Conservation (phyloP, 2,113 vertebrate genomes). For the Eudyptes chrysolophus region DNA sequence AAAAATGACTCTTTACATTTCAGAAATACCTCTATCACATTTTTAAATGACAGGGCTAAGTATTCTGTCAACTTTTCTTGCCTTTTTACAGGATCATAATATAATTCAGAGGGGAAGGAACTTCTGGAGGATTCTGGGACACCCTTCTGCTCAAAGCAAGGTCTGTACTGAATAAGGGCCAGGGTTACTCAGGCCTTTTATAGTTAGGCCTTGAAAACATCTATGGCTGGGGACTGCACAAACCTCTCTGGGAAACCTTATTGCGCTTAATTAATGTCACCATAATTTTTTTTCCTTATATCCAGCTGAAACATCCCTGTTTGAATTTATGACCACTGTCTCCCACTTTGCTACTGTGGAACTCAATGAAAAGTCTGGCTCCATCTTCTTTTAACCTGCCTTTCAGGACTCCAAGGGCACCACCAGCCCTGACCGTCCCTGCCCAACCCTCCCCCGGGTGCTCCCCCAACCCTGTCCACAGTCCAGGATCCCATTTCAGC, state of each 20-base stretch:
- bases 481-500: background rate
- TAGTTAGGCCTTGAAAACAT: background rate
- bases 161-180: background rate
- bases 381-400: background rate
- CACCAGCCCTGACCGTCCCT: background rate
- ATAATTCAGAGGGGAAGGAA: background rate
- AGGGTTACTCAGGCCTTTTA: background rate
- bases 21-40: background rate
- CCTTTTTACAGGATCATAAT: background rate
- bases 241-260: background rate
- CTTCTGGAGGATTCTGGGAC: background rate
- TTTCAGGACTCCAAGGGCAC: background rate
- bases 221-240: background rate
- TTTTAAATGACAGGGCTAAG: background rate
- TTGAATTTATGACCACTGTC: background rate
- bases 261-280: background rate
- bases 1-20: background rate
- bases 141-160: background rate
- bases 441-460: background rate
- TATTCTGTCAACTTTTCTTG: background rate
- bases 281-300: background rate
- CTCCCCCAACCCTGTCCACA: background rate
- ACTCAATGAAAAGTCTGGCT: background rate
- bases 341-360: background rate
- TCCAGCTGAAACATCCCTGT: background rate